Evolutionary conservation across 2,888 invertebrate genomes (phyloP), one percentile per base, ranked within the genome.

Genomic region (Chalcosyrphus nemorum): DNA sequence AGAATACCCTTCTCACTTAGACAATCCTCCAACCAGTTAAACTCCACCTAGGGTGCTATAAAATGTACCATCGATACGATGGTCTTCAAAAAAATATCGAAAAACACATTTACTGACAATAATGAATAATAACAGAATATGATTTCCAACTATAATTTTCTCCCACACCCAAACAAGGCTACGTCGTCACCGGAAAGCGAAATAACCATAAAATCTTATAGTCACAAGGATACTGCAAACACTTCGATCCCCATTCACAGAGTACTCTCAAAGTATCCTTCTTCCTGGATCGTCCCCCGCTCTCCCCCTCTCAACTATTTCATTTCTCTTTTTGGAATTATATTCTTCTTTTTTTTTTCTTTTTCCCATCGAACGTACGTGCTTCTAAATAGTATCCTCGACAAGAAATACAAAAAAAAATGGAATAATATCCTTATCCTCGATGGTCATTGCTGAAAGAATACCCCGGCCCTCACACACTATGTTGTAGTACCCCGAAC

Each of bases 91-190:
- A 84, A 75, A 61, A 80, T 84, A 84, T 84, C 84, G 80, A 84
- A 84, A 80, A 80, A 75, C 80, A 80, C 84, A 84, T 84, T 84
- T 84, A 80, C 80, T 63, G 63, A 52, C 68, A 84, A 84, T 84
- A 84, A 84, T 84, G 84, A 84, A 84, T 84, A 84, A 84, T 80
- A 84, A 80, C 84, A 65, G 74, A 84, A 80, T 80, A 80, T 80
- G 80, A 80, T 74, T 84, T 80, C 84, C 74, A 84, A 84, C 84
- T 84, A 80, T 70, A 70, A 80, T 80, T 80, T 45, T 74, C 80
- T 54, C 35, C 57, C 13, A 45, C 35, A 50, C 11, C 50, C 6
- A n/a, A n/a, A n/a, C 43, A 11, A 15, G 38, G 11, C 21, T 24
- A n/a, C n/a, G n/a, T 27, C 32, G 38, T 66, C 35, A 54, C 24